These are phyloP conservation scores for Seriola quinqueradiata DNA, from an alignment of 2,113 vertebrate genomes.

Conservation along the genomic window DNA sequence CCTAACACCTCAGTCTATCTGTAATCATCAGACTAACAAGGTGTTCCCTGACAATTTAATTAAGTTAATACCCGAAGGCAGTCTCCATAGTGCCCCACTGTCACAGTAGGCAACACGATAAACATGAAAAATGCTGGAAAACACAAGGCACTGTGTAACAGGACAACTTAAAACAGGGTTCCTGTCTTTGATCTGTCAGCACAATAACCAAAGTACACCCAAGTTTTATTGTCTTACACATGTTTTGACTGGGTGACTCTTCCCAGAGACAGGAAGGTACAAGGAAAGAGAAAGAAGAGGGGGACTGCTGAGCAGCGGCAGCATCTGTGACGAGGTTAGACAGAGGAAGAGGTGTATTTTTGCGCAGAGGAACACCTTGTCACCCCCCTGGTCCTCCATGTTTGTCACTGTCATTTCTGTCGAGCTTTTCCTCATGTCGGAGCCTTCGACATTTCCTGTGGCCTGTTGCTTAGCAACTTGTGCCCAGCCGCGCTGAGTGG, in stretches of 20 bases:
- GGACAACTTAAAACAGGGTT: constrained; percentile 54
- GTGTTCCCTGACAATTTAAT: constrained; percentile 79
- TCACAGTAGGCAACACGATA: constrained; percentile 43
- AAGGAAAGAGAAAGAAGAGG: constrained; percentile 29
- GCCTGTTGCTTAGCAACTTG: constrained; percentile 81
- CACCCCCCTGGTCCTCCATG: constrained; percentile 56
- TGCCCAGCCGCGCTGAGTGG: constrained; percentile 67
- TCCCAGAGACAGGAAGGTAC: constrained; percentile 49
- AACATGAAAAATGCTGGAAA: constrained; percentile 55
- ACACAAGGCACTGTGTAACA: constrained; percentile 24
- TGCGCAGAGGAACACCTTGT: constrained; percentile 58
- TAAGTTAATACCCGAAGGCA: constrained; percentile 65
- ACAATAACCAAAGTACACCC: constrained; percentile 15
- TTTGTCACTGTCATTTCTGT: constrained; percentile 66
- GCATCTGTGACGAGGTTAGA: constrained; percentile 51
- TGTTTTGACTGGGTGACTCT: constrained; percentile 47
- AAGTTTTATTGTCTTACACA: constrained; percentile 52
- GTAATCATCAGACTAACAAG: constrained; percentile 69
- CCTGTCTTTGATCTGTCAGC: constrained; percentile 57
- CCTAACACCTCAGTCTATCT: constrained; percentile 31
- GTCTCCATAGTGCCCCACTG: constrained; percentile 58
- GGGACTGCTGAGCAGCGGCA: constrained; percentile 24
- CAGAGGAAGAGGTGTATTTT: constrained; percentile 51
- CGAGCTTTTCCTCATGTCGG: constrained; percentile 37
- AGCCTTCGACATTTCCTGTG: constrained; percentile 47